Conservation (phyloP, 2,113 vertebrate species). For the Cathartes aura region DNA sequence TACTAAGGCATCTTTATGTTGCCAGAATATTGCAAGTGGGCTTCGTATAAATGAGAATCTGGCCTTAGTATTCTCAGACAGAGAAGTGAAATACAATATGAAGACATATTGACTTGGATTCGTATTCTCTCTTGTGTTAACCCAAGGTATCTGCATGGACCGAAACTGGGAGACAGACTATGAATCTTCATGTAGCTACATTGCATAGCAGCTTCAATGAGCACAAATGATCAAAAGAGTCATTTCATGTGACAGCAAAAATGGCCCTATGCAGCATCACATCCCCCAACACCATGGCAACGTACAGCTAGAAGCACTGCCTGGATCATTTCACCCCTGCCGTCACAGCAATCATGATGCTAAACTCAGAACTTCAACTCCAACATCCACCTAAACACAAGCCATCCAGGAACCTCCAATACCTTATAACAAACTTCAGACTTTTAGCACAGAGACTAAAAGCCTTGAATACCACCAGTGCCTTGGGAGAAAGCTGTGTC, state of each 20-base stretch:
- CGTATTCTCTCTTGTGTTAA: background rate
- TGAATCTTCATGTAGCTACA: background rate
- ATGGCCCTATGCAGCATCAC: background rate
- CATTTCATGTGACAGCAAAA: background rate
- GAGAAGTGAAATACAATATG: constrained; percentile 52
- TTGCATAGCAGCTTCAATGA: background rate
- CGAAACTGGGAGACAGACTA: background rate
- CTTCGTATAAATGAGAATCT: constrained; percentile 41
- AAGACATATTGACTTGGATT: background rate
- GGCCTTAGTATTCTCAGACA: constrained; percentile 29
- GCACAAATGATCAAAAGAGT: background rate
- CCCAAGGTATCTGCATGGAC: background rate
- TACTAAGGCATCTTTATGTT: constrained; percentile 11
- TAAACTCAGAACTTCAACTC: background rate
- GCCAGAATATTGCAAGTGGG: constrained; percentile 37
- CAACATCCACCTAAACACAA: background rate
- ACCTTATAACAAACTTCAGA: background rate
- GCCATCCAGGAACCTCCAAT: background rate
- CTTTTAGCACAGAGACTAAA: background rate
- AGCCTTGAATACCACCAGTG: background rate
- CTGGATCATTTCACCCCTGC: too few relatives aligned
- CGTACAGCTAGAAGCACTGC: background rate
- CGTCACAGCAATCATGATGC: background rate
- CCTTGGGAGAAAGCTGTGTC: background rate
- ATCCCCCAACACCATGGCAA: background rate